phyloP scores from a whole-genome alignment of 2,113 vertebrate genomes.

The Petroica traversi region DNA sequence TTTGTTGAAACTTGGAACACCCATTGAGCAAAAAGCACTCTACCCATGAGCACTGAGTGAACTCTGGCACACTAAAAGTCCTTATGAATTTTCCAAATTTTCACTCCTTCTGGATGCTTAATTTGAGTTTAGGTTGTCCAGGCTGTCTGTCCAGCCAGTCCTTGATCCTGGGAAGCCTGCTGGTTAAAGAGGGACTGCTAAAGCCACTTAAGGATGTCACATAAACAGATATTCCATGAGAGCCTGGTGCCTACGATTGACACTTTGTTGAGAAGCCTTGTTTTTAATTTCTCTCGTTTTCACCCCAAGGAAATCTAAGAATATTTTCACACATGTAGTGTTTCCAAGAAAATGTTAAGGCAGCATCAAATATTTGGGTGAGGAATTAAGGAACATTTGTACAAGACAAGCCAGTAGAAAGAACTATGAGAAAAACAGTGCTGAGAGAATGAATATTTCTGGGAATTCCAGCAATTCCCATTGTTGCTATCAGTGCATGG shows the following conservation, averaged over 20 bases:
- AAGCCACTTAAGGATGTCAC: not conserved
- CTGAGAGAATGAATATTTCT: not conserved
- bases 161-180: not conserved
- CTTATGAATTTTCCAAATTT: not conserved
- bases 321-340: not conserved
- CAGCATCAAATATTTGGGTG: not conserved
- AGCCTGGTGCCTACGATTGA: not conserved
- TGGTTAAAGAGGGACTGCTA: not conserved
- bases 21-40: not conserved
- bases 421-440: not conserved
- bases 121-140: not conserved
- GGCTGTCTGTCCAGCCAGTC: not conserved
- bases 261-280: not conserved
- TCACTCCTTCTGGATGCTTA: not conserved
- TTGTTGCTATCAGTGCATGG: not conserved
- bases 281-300: not conserved
- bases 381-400: not conserved
- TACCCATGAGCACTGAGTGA: not conserved
- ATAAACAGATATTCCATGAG: not conserved
- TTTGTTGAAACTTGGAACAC: not conserved
- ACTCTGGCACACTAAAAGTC: not conserved
- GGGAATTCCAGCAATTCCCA: not conserved
- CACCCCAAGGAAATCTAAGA: not conserved
- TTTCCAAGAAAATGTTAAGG: not conserved
- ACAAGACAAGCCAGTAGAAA: not conserved